Evolutionary conservation across 2,113 vertebrate genomes (phyloP).

Genomic region (Pseudopipra pipra): DNA sequence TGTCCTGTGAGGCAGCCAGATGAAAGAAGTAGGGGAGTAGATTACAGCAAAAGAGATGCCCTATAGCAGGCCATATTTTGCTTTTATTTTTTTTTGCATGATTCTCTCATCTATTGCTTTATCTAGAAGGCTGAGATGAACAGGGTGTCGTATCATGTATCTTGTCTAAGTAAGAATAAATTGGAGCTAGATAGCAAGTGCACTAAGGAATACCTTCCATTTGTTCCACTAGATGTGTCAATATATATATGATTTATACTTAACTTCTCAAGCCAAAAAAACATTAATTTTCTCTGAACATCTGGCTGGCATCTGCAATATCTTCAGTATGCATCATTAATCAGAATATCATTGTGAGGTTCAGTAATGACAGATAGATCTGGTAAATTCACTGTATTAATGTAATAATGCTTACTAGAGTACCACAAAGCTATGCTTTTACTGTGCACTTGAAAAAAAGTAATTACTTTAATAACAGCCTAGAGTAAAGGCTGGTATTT

Average conservation of each 20-base stretch:
- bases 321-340: conserved; percentile 57
- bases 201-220: conserved; percentile 29
- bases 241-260: conserved; percentile 49
- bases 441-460: background rate
- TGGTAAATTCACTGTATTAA: conserved; percentile 51
- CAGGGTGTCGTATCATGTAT: rapidly evolving
- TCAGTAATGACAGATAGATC: conserved; percentile 32
- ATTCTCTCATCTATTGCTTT: background rate
- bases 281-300: conserved; percentile 49
- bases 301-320: conserved; percentile 70
- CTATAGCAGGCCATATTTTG: background rate
- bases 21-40: background rate
- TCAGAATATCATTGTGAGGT: conserved; percentile 61
- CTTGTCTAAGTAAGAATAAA: background rate
- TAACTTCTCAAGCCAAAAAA: conserved; percentile 58
- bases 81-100: background rate
- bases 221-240: conserved; percentile 60
- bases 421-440: background rate
- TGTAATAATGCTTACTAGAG: background rate
- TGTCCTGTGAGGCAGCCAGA: background rate
- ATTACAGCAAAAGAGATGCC: background rate
- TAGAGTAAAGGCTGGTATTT: background rate
- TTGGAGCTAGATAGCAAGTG: conserved; percentile 5
- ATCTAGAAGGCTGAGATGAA: background rate
- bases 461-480: conserved; percentile 22